phyloP scores from a whole-genome alignment of 2,888 invertebrate genomes.

The Augochlorella aurata region DNA sequence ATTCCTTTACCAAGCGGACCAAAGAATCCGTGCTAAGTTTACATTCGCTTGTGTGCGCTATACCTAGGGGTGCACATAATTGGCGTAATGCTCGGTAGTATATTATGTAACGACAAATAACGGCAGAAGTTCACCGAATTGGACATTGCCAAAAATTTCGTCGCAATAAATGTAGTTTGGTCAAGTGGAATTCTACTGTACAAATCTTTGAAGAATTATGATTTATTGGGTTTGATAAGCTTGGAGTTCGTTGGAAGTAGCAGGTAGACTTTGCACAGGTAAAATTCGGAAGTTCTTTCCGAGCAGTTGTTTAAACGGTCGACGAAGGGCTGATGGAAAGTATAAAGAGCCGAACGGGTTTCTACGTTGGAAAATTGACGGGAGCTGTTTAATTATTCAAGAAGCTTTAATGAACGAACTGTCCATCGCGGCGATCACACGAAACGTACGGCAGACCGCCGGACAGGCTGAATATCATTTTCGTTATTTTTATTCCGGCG shows the following conservation, averaged over 20 bases:
- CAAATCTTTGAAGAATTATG: too few relatives aligned
- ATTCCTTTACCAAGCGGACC: too few relatives aligned
- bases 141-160: too few relatives aligned
- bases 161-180: too few relatives aligned
- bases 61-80: too few relatives aligned
- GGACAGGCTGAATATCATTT: conserved; percentile 35
- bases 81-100: too few relatives aligned
- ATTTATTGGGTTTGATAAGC: not conserved
- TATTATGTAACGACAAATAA: too few relatives aligned
- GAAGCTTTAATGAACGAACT: conserved; percentile 17
- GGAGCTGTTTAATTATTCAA: conserved; percentile 7
- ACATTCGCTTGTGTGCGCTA: too few relatives aligned
- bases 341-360: not conserved
- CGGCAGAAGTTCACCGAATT: too few relatives aligned
- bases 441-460: not conserved
- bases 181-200: too few relatives aligned
- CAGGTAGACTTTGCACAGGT: not conserved
- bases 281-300: not conserved
- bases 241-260: not conserved
- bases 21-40: too few relatives aligned
- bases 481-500: conserved; percentile 42
- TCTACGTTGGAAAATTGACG: not conserved
- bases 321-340: not conserved
- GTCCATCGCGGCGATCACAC: not conserved
- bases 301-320: not conserved